phyloP scores from a whole-genome alignment of 2,797 vertebrate species.

The Garrulus glandarius region DNA sequence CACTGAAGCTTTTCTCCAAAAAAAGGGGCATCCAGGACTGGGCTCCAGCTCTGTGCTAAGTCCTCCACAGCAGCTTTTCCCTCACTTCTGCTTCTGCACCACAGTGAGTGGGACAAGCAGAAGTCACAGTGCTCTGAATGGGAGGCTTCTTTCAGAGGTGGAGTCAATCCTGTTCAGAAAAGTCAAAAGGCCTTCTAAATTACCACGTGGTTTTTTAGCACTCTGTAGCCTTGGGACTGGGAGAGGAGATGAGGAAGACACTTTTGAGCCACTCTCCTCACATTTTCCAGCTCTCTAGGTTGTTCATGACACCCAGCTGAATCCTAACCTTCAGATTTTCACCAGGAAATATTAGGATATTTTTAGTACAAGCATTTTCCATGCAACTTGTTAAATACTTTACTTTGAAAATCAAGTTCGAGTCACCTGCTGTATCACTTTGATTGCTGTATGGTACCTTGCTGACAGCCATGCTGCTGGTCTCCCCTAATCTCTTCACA shows the following conservation, averaged over 20 bases:
- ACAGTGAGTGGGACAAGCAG: neutral
- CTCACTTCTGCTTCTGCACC: neutral
- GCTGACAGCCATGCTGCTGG: rapidly evolving
- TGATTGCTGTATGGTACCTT: neutral
- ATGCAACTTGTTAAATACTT: neutral
- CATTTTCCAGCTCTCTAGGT: neutral
- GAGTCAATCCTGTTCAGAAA: neutral
- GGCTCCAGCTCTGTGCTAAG: neutral
- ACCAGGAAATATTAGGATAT: neutral
- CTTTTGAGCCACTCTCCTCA: neutral
- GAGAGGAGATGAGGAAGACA: neutral
- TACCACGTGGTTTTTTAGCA: neutral
- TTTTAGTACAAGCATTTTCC: neutral
- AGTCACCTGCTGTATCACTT: neutral
- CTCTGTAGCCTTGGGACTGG: neutral
- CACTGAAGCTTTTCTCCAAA: neutral
- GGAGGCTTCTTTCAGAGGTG: neutral
- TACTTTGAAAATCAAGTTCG: neutral
- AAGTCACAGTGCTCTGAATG: neutral
- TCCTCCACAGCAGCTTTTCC: neutral
- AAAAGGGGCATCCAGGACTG: neutral
- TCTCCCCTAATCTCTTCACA: neutral
- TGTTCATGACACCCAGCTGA: neutral
- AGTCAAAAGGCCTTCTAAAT: neutral
- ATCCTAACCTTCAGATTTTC: neutral